Evolutionary conservation across 2,888 invertebrate genomes (phyloP).

Genomic region (Sisyra terminalis): DNA sequence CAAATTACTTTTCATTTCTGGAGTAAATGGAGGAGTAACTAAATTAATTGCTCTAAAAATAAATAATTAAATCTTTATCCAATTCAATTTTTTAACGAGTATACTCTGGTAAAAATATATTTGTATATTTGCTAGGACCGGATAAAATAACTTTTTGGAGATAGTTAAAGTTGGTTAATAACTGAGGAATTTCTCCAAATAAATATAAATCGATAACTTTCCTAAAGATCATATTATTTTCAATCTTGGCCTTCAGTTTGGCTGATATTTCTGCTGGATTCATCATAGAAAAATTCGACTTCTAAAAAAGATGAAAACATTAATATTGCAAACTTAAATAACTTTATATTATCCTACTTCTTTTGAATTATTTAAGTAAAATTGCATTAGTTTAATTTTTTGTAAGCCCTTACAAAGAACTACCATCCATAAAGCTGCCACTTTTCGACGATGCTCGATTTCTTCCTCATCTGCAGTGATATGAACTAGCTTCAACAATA

Average conservation of each 20-base stretch:
- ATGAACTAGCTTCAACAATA: constrained; percentile 1
- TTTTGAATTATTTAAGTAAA: too few species aligned
- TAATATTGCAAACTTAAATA: too few species aligned
- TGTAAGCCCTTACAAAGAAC: constrained; percentile 5
- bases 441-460: not conserved
- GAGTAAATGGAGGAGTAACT: not conserved
- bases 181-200: too few species aligned
- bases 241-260: too few species aligned
- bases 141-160: not conserved
- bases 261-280: too few species aligned
- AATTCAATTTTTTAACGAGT: not conserved
- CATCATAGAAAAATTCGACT: too few species aligned
- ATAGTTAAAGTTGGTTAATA: too few species aligned
- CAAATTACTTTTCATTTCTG: not conserved
- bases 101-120: not conserved
- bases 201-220: too few species aligned
- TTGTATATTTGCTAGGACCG: constrained; percentile 4
- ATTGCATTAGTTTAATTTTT: not conserved
- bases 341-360: too few species aligned
- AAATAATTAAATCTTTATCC: not conserved
- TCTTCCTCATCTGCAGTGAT: not conserved
- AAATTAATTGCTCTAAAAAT: not conserved
- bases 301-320: too few species aligned
- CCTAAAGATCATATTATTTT: too few species aligned
- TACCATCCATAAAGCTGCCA: constrained; percentile 4